Base-by-base conservation (phyloP, 2,113 vertebrate species). In the Myanophis thanlyinensis region DNA sequence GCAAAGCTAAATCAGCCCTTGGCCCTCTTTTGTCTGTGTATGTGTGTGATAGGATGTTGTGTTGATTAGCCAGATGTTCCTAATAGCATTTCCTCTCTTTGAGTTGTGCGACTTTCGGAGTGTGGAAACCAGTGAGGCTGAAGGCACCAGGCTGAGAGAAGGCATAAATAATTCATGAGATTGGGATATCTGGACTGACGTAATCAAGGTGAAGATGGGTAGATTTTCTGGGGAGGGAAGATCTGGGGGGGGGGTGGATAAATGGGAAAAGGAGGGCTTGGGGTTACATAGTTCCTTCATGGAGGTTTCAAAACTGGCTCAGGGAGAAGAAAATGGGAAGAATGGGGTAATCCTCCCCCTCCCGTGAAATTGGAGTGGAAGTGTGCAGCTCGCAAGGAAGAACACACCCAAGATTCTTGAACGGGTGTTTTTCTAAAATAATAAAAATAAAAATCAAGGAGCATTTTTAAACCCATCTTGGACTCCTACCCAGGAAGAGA, bases 21-120 rank as follows among this genome's bases (percentile, higher is more conserved):
- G 11, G 3, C 3, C 27, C 59, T n/a, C 27, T n/a, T n/a, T 59
- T 59, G 23, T 25, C 44, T 88, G 2, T 35, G 40, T 56, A 92
- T 25, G 56, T 88, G 2, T 35, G 40, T 56, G 92, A 90, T 44
- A 94, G 52, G 91, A 90, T 3, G 15, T 51, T 84, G 13, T 46
- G 48, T 10, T 87, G 30, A 85, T 92, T 86, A 93, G 88, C 80
- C 91, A 90, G 22, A 40, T 95, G 92, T 53, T 89, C 51, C 59
- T 89, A 22, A 22, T 18, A 20, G 27, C 47, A n/a, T 59, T 22
- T 25, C 27, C 48, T 18, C 89, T 12, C 5, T 48, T 46, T 48
- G 48, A 3, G 56, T 59, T 67, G 18, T 12, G 15, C 9, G 89
- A 30, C 40, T 25, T 85, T 93, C 48, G 80, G 49, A 89, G 40